These are phyloP conservation scores for Gorsachius magnificus DNA, from an alignment of 2,797 vertebrate species.

Conservation along the genomic window DNA sequence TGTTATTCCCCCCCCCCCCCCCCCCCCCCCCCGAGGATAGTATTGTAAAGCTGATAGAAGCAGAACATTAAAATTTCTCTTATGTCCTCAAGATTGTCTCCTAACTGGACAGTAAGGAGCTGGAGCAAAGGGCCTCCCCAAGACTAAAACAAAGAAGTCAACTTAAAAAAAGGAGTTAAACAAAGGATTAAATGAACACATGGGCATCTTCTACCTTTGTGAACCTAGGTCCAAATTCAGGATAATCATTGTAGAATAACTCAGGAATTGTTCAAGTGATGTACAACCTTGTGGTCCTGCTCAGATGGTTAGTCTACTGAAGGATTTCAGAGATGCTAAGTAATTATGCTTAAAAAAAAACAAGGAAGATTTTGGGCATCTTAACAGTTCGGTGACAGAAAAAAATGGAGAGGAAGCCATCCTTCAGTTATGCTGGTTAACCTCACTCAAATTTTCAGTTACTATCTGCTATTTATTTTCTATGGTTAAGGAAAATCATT, in stretches of 20 bases:
- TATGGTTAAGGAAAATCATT: background rate
- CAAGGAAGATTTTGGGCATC: background rate
- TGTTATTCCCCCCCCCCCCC: accelerated
- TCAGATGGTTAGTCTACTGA: background rate
- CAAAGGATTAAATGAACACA: background rate
- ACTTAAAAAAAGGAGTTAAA: background rate
- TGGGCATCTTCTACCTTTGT: background rate
- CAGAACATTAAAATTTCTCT: background rate
- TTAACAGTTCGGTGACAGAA: background rate
- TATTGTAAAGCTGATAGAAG: background rate
- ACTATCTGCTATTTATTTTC: background rate
- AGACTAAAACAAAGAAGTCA: background rate
- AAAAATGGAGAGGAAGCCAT: background rate
- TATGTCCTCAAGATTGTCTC: background rate
- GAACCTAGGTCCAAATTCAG: background rate
- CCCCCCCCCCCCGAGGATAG: accelerated
- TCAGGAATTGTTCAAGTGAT: background rate
- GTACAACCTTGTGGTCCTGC: background rate
- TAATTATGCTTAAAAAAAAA: background rate
- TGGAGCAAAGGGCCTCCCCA: background rate
- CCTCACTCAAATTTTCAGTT: background rate
- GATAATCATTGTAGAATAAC: background rate
- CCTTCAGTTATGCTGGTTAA: background rate
- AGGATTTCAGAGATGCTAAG: background rate
- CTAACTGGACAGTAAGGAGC: background rate